Conservation (phyloP, 2,113 vertebrate species). For the Microtus richardsoni region DNA sequence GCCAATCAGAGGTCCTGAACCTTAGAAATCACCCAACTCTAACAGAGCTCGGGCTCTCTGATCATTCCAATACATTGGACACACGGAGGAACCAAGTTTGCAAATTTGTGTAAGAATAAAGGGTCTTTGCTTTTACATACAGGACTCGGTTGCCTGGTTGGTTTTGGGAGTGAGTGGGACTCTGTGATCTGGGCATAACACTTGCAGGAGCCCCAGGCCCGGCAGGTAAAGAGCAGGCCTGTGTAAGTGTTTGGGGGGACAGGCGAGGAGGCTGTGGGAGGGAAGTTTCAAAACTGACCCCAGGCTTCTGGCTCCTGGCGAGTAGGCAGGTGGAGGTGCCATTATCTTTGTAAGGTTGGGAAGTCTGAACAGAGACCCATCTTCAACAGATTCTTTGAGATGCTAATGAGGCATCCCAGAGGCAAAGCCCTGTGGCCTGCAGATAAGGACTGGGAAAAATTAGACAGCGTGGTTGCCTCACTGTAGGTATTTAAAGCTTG, state of each 20-base stretch:
- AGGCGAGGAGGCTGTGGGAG: not conserved
- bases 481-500: not conserved
- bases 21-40: too few relatives aligned
- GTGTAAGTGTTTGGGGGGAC: fast-evolving
- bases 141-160: too few relatives aligned
- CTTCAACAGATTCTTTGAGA: conserved; percentile 57
- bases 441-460: not conserved
- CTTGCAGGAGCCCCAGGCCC: not conserved
- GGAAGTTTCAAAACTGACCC: not conserved
- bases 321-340: not conserved
- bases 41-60: too few relatives aligned
- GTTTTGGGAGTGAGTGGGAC: too few relatives aligned
- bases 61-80: too few relatives aligned
- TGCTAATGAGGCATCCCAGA: conserved; percentile 52
- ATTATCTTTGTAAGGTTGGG: not conserved
- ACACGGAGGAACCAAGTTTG: too few relatives aligned
- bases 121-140: too few relatives aligned
- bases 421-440: not conserved
- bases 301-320: not conserved
- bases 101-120: too few relatives aligned
- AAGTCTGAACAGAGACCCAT: not conserved
- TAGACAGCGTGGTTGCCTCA: not conserved
- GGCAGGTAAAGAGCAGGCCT: not conserved
- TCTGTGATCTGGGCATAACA: too few relatives aligned
- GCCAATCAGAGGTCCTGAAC: too few relatives aligned